Conservation (phyloP, 35 echinoderm and acorn worm genomes). For the Eucidaris tribuloides region DNA sequence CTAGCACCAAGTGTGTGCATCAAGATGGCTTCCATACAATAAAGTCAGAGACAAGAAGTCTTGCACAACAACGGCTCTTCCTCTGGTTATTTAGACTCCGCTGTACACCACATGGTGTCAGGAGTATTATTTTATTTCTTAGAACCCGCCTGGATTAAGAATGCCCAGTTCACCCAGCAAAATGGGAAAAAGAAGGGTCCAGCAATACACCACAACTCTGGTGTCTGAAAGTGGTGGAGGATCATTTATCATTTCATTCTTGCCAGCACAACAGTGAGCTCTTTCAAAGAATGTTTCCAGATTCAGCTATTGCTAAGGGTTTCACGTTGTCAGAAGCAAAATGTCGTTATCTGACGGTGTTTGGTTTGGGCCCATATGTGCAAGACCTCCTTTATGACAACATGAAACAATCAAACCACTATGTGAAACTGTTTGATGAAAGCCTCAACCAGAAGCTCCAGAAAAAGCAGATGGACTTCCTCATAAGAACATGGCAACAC, state of each 20-base stretch:
- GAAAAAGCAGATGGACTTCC: neutral
- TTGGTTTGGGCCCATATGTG: conserved; percentile 49
- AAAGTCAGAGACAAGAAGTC: too few relatives aligned
- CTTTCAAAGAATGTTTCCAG: conserved; percentile 58
- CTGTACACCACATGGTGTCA: too few relatives aligned
- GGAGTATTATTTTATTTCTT: too few relatives aligned
- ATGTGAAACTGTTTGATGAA: conserved; percentile 44
- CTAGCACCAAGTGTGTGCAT: too few relatives aligned
- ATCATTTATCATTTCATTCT: conserved; percentile 44
- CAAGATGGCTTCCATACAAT: too few relatives aligned
- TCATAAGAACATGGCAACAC: conserved; percentile 26
- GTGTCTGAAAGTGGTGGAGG: conserved; percentile 43
- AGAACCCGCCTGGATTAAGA: too few relatives aligned
- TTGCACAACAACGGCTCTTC: too few relatives aligned
- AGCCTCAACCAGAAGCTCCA: conserved; percentile 32
- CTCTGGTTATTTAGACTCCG: too few relatives aligned
- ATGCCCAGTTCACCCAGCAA: too few relatives aligned
- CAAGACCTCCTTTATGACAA: conserved; percentile 30
- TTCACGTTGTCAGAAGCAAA: conserved; percentile 30
- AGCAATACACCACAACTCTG: too few relatives aligned
- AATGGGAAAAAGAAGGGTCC: too few relatives aligned
- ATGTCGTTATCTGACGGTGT: conserved; percentile 34
- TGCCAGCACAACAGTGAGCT: conserved; percentile 26
- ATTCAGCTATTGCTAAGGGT: conserved; percentile 56
- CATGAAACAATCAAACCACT: conserved; percentile 23